These are phyloP conservation scores for Panthera leo DNA, from an alignment of 2,113 vertebrate species.

Conservation along the genomic window DNA sequence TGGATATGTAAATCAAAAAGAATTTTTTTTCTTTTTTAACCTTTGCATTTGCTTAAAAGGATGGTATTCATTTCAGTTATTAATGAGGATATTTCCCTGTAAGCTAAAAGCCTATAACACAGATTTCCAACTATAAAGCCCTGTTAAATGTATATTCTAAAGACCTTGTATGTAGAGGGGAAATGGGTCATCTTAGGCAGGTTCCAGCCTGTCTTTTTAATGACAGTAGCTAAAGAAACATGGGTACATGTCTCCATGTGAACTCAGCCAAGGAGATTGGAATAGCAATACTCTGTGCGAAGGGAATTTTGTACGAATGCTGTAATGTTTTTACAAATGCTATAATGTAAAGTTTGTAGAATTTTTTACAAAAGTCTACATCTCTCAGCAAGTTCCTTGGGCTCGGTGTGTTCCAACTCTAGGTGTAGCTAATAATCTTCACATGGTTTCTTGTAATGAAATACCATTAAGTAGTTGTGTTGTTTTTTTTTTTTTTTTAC, in stretches of 20 bases:
- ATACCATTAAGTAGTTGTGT: background rate
- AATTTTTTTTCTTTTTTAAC: background rate
- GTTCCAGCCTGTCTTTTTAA: background rate
- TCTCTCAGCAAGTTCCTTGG: background rate
- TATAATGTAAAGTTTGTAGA: background rate
- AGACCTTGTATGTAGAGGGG: background rate
- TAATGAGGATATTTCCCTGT: background rate
- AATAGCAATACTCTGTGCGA: background rate
- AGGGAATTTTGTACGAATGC: background rate
- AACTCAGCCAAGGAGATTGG: background rate
- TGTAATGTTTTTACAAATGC: background rate
- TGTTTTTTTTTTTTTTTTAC: background rate
- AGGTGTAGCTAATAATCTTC: background rate
- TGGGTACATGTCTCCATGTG: background rate
- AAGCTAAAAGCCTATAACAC: background rate
- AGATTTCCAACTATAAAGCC: constrained; percentile 16
- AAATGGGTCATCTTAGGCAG: background rate
- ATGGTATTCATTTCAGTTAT: constrained; percentile 23
- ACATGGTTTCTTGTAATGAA: constrained; percentile 28
- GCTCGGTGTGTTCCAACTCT: background rate
- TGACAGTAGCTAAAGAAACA: background rate
- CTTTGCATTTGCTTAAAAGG: background rate
- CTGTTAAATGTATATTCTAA: background rate
- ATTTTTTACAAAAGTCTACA: background rate
- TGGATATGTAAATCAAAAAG: background rate